These are phyloP conservation scores for Sternotherus odoratus DNA, from an alignment of 2,797 vertebrate genomes.

Conservation along the genomic window DNA sequence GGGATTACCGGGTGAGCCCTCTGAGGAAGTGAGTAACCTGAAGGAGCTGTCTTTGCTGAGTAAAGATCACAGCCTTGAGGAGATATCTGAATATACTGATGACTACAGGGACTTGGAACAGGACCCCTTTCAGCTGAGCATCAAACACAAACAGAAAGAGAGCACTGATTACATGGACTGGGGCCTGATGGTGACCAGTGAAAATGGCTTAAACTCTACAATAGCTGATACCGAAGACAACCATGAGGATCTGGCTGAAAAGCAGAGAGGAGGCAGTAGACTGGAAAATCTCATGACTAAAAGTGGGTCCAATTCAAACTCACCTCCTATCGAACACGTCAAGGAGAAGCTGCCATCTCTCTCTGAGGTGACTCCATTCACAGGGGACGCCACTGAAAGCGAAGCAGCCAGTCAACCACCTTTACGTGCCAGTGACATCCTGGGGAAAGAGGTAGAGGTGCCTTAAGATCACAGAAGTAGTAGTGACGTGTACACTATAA, in stretches of 20 bases:
- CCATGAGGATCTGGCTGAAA: constrained; percentile 30
- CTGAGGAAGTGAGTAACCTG: constrained; percentile 71
- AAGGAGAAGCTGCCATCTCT: neutral
- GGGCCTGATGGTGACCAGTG: constrained; percentile 65
- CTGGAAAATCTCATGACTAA: constrained; percentile 3
- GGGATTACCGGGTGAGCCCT: constrained; percentile 46
- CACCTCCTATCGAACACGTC: neutral
- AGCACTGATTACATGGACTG: constrained; percentile 70
- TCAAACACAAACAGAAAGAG: constrained; percentile 70
- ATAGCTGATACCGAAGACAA: constrained; percentile 56
- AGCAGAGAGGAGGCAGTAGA: neutral
- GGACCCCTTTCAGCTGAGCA: constrained; percentile 63
- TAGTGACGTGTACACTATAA: neutral
- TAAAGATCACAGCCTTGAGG: constrained; percentile 73
- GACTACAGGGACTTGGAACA: constrained; percentile 79
- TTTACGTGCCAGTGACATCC: neutral
- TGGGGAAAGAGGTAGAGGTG: constrained; percentile 70
- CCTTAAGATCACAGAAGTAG: neutral
- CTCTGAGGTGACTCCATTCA: neutral
- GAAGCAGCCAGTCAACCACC: constrained; percentile 30
- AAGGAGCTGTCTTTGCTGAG: constrained; percentile 82
- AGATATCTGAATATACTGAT: constrained; percentile 81
- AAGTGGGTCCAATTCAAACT: constrained; percentile 36
- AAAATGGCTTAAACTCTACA: constrained; percentile 80
- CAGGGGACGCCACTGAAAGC: constrained; percentile 1